Base-by-base conservation (phyloP, 2,797 vertebrate genomes). In the Diplodus puntazzo region DNA sequence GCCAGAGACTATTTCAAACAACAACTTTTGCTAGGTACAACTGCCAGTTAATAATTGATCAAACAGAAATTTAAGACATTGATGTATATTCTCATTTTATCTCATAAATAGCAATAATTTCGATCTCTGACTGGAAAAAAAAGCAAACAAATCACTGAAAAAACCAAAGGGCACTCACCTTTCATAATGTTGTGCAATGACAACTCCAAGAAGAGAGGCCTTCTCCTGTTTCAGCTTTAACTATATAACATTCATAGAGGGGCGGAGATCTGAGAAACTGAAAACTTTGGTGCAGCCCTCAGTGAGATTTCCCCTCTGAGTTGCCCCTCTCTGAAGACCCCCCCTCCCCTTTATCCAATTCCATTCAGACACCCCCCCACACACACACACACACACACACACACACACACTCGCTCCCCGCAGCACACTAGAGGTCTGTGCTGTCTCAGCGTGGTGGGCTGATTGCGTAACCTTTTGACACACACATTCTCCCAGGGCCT, bases 401-500 rank as follows among this genome's bases (percentile, higher is more conserved):
- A 68, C 50, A 77, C 80, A 77, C 81, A 66, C 78, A 75, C 82
- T 39, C 75, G 73, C 75, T 78, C 85, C 73, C 81, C 77, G 49
- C 81, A 88, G 89, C 89, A 94, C 91, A 94, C 88, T 87, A 86
- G 92, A 93, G 92, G 91, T 92, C 93, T 94, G 91, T 94, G 84
- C 89, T 77, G 89, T 92, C 91, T 88, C 87, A 84, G 88, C 83
- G 66, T 90, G 90, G 75, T 85, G 87, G 91, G 83, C 82, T 73
- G 88, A 93, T 96, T 95, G 92, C 91, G 66, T 95, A 96, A 96
- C 92, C 84, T 94, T 91, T 92, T 90, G 90, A 94, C 89, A 92
- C 85, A 85, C 77, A 86, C 69, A 82, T 90, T 92, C 89, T 88
- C 87, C 75, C 86, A 92, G 85, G 88, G 86, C 83, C 84, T 82